Evolutionary conservation across 2,113 vertebrate genomes (phyloP).

Genomic region (Peromyscus maniculatus): DNA sequence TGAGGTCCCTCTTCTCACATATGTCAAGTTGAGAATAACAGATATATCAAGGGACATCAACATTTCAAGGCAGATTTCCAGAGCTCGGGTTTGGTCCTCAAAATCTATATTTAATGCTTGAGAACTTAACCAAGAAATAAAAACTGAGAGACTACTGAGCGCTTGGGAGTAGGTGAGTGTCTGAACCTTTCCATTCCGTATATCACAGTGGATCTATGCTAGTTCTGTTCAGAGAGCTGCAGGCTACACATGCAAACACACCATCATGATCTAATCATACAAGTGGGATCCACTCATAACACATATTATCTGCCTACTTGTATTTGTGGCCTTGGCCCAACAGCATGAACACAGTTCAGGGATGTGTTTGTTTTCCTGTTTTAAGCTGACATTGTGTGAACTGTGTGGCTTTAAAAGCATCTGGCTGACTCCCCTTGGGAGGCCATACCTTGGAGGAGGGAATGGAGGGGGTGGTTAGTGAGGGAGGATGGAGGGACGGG

Average conservation of each 20-base stretch:
- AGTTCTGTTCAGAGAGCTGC: background rate
- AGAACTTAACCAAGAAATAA: background rate
- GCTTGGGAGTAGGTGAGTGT: background rate
- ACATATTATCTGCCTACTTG: background rate
- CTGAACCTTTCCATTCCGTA: background rate
- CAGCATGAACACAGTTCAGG: background rate
- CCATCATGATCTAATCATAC: background rate
- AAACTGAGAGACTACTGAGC: background rate
- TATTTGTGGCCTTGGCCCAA: background rate
- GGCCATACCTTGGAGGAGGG: too few relatives aligned
- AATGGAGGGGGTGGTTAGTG: too few relatives aligned
- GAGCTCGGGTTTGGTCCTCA: background rate
- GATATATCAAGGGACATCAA: background rate
- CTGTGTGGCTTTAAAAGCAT: background rate
- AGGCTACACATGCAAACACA: background rate
- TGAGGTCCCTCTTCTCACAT: background rate
- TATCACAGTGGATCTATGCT: background rate
- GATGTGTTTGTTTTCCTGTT: conserved; percentile 6
- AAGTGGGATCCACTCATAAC: background rate
- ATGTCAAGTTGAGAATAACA: background rate
- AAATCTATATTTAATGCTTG: background rate
- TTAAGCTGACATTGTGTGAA: background rate
- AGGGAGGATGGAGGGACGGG: too few relatives aligned
- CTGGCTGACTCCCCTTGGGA: background rate
- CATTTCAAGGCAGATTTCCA: conserved; percentile 21